Evolutionary conservation across 2,888 invertebrate genomes (phyloP), one percentile per base, ranked within the genome.

Genomic region (Dicycla oo): DNA sequence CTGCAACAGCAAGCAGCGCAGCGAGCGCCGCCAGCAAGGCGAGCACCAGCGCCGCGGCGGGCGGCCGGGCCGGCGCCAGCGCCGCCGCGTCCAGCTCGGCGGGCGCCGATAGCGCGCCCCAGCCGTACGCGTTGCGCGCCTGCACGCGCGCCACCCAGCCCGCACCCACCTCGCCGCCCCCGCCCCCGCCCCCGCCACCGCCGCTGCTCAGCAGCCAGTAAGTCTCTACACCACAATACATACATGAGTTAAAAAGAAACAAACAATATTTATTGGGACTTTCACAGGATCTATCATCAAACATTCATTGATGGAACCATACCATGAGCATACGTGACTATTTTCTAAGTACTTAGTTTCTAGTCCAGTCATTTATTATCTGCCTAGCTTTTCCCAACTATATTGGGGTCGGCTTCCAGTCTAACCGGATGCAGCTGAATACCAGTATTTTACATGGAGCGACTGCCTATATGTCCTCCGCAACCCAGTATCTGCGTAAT

Each of bases 81-180:
- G 90, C 89, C 11, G 90, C 87, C 18, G 91, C 90, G 75, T 86
- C 87, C 65, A 94, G 95, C 45, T 96, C 96, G 82, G 98, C 98
- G 64, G 96, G 94, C 81, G 96, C 94, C 80, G 98, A 98, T 91
- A 97, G 97, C 23, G 97, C 96, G 74, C 99, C 98, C 97, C 98
- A 98, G 34, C 99, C 99, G 91, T 98, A 97, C 6, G 96, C 94
- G 92, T 99, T 99, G 72, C 96, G 95, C 0, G 99, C 98, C 76
- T 97, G 97, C 62, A 98, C 98, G 15, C 98, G 96, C 73, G 97
- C 97, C 34, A 96, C 97, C 84, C 97, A 97, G 2, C 98, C 98
- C 20, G 98, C 96, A 20, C 97, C 96, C 0, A 97, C 76, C 0
- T 96, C 70, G 97, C 98, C 20, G 97, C 96, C n/a, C 97, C 96